phyloP scores from a whole-genome alignment of 2,113 vertebrate species.

The Periophthalmodon schlosseri region DNA sequence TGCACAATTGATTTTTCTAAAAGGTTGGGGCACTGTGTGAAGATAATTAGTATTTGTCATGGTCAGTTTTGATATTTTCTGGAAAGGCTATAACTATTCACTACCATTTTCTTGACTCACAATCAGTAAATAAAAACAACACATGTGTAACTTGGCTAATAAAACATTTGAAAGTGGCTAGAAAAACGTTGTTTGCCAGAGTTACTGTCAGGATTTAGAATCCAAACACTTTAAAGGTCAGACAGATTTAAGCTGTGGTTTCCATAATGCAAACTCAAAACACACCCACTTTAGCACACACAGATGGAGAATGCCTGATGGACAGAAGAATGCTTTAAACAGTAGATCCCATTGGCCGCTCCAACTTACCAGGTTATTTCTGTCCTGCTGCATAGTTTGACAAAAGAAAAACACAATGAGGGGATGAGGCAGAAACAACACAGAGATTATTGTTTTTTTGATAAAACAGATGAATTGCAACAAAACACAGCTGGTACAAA shows the following conservation, averaged over 20 bases:
- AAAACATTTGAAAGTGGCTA: neutral
- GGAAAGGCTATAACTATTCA: neutral
- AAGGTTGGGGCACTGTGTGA: neutral
- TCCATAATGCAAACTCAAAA: slow-evolving; percentile 24
- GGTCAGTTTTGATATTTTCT: neutral
- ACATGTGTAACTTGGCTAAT: neutral
- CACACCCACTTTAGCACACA: slow-evolving; percentile 39
- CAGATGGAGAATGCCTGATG: slow-evolving; percentile 30
- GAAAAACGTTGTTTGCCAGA: neutral
- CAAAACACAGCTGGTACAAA: slow-evolving; percentile 26
- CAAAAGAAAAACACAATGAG: slow-evolving; percentile 76
- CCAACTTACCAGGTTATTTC: slow-evolving; percentile 97
- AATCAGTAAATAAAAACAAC: neutral
- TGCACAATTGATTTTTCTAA: too few species aligned
- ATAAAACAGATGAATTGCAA: slow-evolving; percentile 58
- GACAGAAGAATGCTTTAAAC: slow-evolving; percentile 26
- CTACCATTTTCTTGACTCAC: neutral
- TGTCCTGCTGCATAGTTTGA: slow-evolving; percentile 92
- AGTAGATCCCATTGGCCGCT: slow-evolving; percentile 56
- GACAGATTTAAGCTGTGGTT: slow-evolving; percentile 4
- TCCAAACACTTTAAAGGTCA: neutral
- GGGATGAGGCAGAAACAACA: slow-evolving; percentile 72
- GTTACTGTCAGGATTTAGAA: neutral
- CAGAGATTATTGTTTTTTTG: slow-evolving; percentile 73
- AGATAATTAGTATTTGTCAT: neutral